Conservation (phyloP, 2,888 invertebrate genomes). For the Strigamia crassipes region DNA sequence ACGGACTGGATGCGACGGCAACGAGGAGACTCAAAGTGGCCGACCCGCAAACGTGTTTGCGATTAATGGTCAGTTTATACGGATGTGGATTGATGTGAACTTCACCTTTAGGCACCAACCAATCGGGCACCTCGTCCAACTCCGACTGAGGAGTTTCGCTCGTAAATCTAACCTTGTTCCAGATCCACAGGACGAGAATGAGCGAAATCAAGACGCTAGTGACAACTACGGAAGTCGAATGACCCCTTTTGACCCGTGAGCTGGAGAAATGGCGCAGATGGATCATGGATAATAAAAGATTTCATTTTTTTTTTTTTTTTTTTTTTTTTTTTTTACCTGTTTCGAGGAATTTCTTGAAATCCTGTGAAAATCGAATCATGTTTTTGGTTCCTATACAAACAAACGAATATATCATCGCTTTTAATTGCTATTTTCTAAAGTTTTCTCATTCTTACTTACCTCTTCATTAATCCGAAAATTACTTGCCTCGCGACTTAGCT, state of each 20-base stretch:
- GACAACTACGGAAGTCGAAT: conserved; percentile 13
- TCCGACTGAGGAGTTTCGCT: neutral
- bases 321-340: neutral
- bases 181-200: neutral
- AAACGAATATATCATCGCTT: neutral
- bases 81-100: conserved; percentile 46
- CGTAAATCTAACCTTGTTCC: neutral
- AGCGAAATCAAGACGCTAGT: neutral
- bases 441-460: conserved; percentile 37
- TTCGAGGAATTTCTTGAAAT: neutral
- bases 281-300: neutral
- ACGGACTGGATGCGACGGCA: conserved; percentile 46
- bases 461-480: conserved; percentile 27
- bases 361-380: neutral
- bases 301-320: neutral
- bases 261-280: neutral
- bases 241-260: conserved; percentile 40
- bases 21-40: conserved; percentile 46
- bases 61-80: conserved; percentile 44
- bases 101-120: conserved; percentile 28
- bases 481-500: neutral
- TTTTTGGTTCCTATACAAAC: neutral
- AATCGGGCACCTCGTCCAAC: neutral
- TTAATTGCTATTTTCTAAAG: neutral
- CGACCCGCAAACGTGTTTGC: neutral